Evolutionary conservation across 2,888 invertebrate genomes (phyloP).

Genomic region (Drosophila stalkeri): DNA sequence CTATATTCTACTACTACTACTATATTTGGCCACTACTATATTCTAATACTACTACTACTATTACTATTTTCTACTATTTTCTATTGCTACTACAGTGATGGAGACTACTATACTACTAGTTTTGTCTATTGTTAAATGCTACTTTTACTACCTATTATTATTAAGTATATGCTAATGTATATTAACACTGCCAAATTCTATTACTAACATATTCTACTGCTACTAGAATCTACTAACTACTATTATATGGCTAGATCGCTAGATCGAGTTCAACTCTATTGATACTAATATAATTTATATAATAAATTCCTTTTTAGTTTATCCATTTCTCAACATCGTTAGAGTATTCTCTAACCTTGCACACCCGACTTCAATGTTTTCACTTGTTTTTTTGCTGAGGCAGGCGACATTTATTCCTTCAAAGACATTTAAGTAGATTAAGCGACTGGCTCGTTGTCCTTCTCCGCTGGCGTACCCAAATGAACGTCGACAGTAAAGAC

Average conservation of each 20-base stretch:
- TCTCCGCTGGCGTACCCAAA: conserved; percentile 68
- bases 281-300: too few relatives aligned
- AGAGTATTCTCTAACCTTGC: neutral
- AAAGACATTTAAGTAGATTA: conserved; percentile 81
- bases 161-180: too few relatives aligned
- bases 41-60: neutral
- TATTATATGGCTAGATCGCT: too few relatives aligned
- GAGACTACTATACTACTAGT: too few relatives aligned
- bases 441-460: conserved; percentile 75
- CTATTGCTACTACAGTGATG: too few relatives aligned
- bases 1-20: neutral
- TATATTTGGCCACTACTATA: neutral
- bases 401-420: conserved; percentile 48
- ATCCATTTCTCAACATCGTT: too few relatives aligned
- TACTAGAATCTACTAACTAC: neutral
- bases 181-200: too few relatives aligned
- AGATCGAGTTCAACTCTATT: too few relatives aligned
- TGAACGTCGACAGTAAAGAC: conserved; percentile 80
- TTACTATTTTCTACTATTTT: neutral
- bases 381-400: conserved; percentile 45
- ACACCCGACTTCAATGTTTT: neutral
- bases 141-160: neutral
- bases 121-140: too few relatives aligned
- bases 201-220: too few relatives aligned
- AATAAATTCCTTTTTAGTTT: too few relatives aligned